A percentile compares a stretch with the other conserved stretches of the same genome.
Conservation (phyloP, 2,113 vertebrate genomes). For the Grallaria varia region DNA sequence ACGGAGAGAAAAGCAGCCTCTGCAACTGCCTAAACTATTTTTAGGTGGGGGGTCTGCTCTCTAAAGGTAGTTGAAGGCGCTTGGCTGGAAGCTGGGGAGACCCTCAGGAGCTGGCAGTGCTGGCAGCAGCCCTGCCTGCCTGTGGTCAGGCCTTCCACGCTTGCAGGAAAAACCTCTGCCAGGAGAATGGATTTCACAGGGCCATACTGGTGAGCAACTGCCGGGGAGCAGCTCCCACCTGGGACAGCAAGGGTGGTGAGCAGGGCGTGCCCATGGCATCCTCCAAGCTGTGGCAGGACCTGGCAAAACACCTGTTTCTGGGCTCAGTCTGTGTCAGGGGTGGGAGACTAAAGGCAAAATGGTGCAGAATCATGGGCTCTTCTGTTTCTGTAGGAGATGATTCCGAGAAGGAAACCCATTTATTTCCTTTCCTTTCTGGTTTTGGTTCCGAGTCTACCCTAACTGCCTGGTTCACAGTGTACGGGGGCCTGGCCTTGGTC, state of each 20-base stretch:
- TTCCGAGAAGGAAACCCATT: background rate
- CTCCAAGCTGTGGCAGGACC: background rate
- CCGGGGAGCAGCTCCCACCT: background rate
- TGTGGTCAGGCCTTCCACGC: background rate
- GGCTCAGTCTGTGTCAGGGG: background rate
- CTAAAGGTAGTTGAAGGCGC: background rate
- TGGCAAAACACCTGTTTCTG: background rate
- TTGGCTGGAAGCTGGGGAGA: background rate
- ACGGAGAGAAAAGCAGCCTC: background rate
- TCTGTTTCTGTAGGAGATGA: background rate
- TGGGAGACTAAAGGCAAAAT: constrained; percentile 59
- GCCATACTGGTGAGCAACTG: background rate
- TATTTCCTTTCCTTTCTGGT: background rate
- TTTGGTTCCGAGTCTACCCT: constrained; percentile 10
- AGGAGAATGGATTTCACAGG: background rate
- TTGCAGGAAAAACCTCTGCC: background rate
- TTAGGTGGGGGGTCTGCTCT: background rate
- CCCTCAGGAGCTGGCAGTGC: background rate
- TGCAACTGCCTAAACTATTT: background rate
- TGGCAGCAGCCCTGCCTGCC: background rate
- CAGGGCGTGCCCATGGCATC: background rate
- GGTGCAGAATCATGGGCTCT: constrained; percentile 43
- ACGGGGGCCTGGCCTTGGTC: background rate
- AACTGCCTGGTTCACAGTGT: constrained; percentile 48
- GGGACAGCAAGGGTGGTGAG: background rate